Conservation (phyloP, 2,113 vertebrate species). For the Pongo abelii region DNA sequence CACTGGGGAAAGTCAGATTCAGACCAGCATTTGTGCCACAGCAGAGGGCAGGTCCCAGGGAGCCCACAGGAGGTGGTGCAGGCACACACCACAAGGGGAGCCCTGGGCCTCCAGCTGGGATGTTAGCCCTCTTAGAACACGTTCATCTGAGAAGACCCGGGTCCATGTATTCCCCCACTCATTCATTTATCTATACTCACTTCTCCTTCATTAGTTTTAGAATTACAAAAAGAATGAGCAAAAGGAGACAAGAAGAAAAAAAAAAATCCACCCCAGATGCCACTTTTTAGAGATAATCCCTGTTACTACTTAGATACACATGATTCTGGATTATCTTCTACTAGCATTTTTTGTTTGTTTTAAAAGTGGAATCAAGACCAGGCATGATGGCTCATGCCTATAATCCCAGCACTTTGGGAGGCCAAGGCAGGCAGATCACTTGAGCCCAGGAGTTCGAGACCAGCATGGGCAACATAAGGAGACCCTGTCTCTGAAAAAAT, state of each 20-base stretch:
- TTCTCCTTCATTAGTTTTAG: neutral
- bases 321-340: neutral
- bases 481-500: too few relatives aligned
- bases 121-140: rapidly evolving
- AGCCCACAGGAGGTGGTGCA: neutral
- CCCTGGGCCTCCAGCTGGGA: too few relatives aligned
- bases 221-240: neutral
- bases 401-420: too few relatives aligned
- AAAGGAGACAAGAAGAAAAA: neutral
- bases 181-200: rapidly evolving
- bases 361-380: neutral
- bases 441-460: too few relatives aligned
- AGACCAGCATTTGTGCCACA: neutral
- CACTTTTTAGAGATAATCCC: neutral
- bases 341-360: neutral
- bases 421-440: too few relatives aligned
- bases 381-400: too few relatives aligned
- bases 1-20: neutral
- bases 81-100: rapidly evolving
- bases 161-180: rapidly evolving
- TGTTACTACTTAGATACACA: rapidly evolving
- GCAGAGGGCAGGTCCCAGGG: too few relatives aligned
- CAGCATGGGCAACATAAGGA: too few relatives aligned
- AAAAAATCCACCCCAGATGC: neutral
- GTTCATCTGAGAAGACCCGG: rapidly evolving